Conservation (phyloP, 1,140 invertebrate species). For the Drosophila kohkoa region DNA sequence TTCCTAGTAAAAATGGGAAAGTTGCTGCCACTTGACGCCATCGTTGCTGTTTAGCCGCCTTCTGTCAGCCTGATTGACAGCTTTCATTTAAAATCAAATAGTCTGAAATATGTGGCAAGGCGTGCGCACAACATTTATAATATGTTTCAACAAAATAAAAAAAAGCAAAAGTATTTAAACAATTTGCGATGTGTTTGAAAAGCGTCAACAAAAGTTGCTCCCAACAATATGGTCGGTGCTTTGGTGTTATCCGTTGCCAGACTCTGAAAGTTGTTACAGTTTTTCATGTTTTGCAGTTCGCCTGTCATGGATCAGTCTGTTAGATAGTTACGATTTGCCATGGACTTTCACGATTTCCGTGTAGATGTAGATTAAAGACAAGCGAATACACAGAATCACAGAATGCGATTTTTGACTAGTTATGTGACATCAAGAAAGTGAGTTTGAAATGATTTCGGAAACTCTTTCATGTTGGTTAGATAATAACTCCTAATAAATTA, state of each 20-base stretch:
- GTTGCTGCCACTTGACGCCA: slow-evolving; percentile 52
- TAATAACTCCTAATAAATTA: too few relatives aligned
- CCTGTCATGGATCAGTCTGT: slow-evolving; percentile 45
- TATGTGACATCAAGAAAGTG: not conserved
- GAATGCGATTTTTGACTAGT: not conserved
- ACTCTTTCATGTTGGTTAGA: not conserved
- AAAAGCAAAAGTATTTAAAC: slow-evolving; percentile 72
- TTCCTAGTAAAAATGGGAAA: slow-evolving; percentile 78
- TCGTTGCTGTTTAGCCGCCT: slow-evolving; percentile 45
- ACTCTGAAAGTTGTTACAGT: slow-evolving; percentile 64
- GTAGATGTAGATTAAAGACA: slow-evolving; percentile 25
- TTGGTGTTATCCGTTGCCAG: slow-evolving; percentile 45
- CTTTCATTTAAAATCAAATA: slow-evolving; percentile 82
- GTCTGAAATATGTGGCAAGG: slow-evolving; percentile 60
- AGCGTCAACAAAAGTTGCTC: slow-evolving; percentile 43
- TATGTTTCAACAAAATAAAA: slow-evolving; percentile 35
- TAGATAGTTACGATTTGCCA: slow-evolving; percentile 31
- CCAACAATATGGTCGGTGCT: slow-evolving; percentile 30
- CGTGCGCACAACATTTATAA: slow-evolving; percentile 30
- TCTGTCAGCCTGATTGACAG: slow-evolving; percentile 75
- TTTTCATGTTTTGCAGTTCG: slow-evolving; percentile 28
- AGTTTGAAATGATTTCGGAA: too few relatives aligned
- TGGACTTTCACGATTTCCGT: slow-evolving; percentile 76
- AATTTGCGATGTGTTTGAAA: slow-evolving; percentile 52
- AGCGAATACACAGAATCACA: slow-evolving; percentile 6